A percentile compares a stretch with the other conserved stretches of the same genome.
Evolutionary conservation across 2,888 invertebrate species (phyloP).

Genomic region (Strigamia transsilvanica): DNA sequence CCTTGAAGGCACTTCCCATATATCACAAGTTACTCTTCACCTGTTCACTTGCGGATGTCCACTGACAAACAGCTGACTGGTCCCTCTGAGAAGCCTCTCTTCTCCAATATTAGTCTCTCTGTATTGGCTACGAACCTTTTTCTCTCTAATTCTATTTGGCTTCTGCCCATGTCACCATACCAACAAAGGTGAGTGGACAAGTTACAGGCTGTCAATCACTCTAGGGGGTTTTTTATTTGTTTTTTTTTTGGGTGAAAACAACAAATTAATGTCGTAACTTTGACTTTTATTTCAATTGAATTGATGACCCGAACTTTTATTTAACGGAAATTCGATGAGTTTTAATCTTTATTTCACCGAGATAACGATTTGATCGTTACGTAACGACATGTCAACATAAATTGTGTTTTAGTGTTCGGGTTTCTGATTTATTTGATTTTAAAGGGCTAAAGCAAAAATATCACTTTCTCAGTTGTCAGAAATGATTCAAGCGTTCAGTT

Average conservation of each 20-base stretch:
- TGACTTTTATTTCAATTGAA: neutral
- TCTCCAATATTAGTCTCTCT: neutral
- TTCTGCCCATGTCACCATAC: neutral
- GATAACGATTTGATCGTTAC: too few species aligned
- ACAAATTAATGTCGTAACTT: neutral
- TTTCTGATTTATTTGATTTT: too few species aligned
- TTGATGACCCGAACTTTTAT: neutral
- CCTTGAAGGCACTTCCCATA: neutral
- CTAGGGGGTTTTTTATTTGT: neutral
- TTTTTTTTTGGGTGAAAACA: neutral
- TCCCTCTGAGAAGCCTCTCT: neutral
- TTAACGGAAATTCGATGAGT: neutral
- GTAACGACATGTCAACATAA: too few species aligned
- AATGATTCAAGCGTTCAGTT: neutral
- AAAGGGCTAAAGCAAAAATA: too few species aligned
- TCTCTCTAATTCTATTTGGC: slow-evolving; percentile 11
- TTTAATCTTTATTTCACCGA: neutral
- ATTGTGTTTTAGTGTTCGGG: too few species aligned
- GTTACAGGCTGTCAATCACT: neutral
- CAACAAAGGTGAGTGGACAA: slow-evolving; percentile 11
- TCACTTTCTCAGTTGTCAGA: neutral
- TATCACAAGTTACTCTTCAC: slow-evolving; percentile 13
- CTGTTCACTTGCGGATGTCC: slow-evolving; percentile 26
- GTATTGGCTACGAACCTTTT: slow-evolving; percentile 1
- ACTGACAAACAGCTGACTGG: neutral